Base-by-base conservation (phyloP, 2,797 vertebrate species). In the Sebastes alutus region DNA sequence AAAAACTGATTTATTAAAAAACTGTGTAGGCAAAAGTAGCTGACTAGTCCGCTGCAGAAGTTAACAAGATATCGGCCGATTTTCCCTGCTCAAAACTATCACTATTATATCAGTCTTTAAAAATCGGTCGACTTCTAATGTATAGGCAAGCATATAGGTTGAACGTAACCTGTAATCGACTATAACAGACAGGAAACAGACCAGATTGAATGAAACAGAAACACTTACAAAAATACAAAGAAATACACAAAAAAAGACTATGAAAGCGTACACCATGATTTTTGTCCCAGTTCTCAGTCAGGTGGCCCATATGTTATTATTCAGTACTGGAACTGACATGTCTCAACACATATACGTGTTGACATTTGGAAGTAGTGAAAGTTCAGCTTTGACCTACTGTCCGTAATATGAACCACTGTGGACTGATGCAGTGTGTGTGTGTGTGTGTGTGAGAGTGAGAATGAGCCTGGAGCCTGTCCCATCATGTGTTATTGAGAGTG, bases 311-410 rank as follows among this genome's bases (percentile, higher is more conserved):
- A 14, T 87, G 83, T 84, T 85, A 74, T 75, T 74, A 72, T 79
- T 86, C 77, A 82, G 49, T 1, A 3, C 38, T 77, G n/a, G 49
- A 77, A 82, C 63, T 76, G 73, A 90, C 73, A 75, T 74, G 27
- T 89, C 71, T 82, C 78, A 87, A 83, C 86, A 83, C 85, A 86
- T 85, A 72, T 32, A 88, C 58, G 77, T 88, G 85, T 82, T 92
- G 87, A 88, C 70, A 80, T 90, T 89, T 93, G 77, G 80, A 92
- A 88, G 92, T 66, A 74, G 72, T 84, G 82, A 87, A 92, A 73
- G 54, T 83, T 87, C 58, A 67, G 78, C 81, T 84, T 79, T 90
- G 80, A 69, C 86, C 86, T 73, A 82, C 78, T 87, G 84, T 89
- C 74, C 80, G 85, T 74, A 70, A 72, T 38, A 72, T 65, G 77